Percentiles rank a stretch among this genome's conserved stretches.
These are phyloP conservation scores for Corvus hawaiiensis DNA, from an alignment of 2,113 vertebrate genomes.

Conservation along the genomic window DNA sequence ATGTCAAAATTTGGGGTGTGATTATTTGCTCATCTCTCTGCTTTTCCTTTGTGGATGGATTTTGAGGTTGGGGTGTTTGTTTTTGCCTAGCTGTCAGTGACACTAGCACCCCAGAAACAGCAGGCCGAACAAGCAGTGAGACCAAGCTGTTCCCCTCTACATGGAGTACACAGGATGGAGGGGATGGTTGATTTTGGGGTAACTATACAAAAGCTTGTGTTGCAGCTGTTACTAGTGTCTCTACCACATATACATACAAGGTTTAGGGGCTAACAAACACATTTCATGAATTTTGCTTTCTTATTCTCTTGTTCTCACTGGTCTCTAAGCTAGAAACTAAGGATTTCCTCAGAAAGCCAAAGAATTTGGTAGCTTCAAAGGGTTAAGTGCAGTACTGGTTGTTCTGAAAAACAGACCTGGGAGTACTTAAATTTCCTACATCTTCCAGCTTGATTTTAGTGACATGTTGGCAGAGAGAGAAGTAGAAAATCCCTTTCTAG, in stretches of 20 bases:
- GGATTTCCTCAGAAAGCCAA: background rate
- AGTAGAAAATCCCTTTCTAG: background rate
- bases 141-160: background rate
- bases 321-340: background rate
- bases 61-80: background rate
- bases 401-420: background rate
- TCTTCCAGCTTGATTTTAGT: background rate
- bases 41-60: background rate
- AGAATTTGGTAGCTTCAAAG: background rate
- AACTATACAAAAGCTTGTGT: rapidly evolving
- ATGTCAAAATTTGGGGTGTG: background rate
- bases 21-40: background rate
- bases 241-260: background rate
- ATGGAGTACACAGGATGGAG: background rate
- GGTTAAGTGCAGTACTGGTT: background rate
- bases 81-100: background rate
- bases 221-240: background rate
- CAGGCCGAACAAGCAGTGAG: rapidly evolving
- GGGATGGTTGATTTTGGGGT: background rate
- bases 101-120: background rate
- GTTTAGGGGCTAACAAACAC: background rate
- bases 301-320: background rate
- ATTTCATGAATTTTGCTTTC: background rate
- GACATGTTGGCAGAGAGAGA: background rate
- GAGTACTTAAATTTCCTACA: background rate